A percentile compares a stretch with the other conserved stretches of the same genome.
phyloP scores from a whole-genome alignment of 2,113 vertebrate species.

The Microcebus lehilahytsara region DNA sequence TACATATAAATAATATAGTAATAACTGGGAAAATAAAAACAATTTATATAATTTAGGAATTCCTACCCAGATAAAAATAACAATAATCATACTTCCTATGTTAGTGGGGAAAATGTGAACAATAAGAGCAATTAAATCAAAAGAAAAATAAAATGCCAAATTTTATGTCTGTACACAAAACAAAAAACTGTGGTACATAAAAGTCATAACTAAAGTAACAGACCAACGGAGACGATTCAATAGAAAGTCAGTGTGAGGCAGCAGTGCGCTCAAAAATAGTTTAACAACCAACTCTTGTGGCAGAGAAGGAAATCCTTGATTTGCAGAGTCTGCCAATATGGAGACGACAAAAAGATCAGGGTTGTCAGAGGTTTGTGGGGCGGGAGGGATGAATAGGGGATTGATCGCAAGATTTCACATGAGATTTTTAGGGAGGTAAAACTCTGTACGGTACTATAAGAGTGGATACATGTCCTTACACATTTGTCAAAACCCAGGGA shows the following conservation, averaged over 20 bases:
- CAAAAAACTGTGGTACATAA: background rate
- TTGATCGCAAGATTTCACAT: background rate
- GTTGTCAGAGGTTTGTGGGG: too few species aligned
- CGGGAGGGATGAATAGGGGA: background rate
- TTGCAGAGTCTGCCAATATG: background rate
- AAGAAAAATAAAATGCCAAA: background rate
- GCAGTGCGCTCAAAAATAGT: too few species aligned
- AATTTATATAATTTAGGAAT: background rate
- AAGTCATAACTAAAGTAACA: background rate
- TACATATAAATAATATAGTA: background rate
- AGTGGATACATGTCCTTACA: too few species aligned
- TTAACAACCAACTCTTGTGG: background rate
- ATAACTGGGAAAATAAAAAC: background rate
- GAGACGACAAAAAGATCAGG: too few species aligned
- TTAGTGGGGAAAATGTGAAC: background rate
- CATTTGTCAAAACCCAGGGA: too few species aligned
- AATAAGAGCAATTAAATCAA: background rate
- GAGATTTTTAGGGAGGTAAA: background rate
- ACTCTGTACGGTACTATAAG: too few species aligned
- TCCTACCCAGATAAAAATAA: background rate
- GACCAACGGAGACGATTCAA: too few species aligned
- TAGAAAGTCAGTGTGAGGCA: background rate
- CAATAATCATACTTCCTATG: background rate
- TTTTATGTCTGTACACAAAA: background rate
- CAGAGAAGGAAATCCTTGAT: background rate